phyloP scores from a whole-genome alignment of 2,888 invertebrate genomes.

The Drosophila nigritarsus region DNA sequence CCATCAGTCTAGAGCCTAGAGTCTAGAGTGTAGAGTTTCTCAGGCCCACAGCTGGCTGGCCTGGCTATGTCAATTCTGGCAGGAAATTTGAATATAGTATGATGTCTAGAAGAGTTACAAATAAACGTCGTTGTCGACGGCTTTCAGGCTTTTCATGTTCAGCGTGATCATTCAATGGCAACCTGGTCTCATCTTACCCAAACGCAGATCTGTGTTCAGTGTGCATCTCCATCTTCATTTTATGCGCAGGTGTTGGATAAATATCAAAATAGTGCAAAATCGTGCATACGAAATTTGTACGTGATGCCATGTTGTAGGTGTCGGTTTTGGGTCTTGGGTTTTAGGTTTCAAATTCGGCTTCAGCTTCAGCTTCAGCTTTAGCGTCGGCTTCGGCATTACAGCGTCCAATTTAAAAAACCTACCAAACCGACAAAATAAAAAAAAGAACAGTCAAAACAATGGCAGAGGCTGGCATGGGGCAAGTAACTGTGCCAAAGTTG shows the following conservation, averaged over 20 bases:
- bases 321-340: conserved; percentile 62
- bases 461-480: conserved; percentile 35
- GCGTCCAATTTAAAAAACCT: conserved; percentile 55
- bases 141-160: conserved; percentile 79
- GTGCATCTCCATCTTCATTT: conserved; percentile 52
- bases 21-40: conserved; percentile 38
- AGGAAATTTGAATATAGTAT: conserved; percentile 64
- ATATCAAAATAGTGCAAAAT: conserved; percentile 84
- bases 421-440: conserved; percentile 29
- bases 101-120: conserved; percentile 54
- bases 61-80: conserved; percentile 61
- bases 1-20: neutral
- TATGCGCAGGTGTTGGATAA: conserved; percentile 83
- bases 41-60: conserved; percentile 51
- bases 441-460: conserved; percentile 69
- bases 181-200: conserved; percentile 49
- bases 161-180: conserved; percentile 71
- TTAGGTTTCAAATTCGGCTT: conserved; percentile 35
- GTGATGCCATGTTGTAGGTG: conserved; percentile 84
- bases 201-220: conserved; percentile 43
- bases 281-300: conserved; percentile 84
- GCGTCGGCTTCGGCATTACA: conserved; percentile 34
- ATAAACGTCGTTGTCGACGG: conserved; percentile 52
- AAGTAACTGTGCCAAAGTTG: conserved; percentile 47
- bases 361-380: conserved; percentile 17